Conservation (phyloP, 2,797 vertebrate genomes). For the Pseudochaenichthys georgianus region DNA sequence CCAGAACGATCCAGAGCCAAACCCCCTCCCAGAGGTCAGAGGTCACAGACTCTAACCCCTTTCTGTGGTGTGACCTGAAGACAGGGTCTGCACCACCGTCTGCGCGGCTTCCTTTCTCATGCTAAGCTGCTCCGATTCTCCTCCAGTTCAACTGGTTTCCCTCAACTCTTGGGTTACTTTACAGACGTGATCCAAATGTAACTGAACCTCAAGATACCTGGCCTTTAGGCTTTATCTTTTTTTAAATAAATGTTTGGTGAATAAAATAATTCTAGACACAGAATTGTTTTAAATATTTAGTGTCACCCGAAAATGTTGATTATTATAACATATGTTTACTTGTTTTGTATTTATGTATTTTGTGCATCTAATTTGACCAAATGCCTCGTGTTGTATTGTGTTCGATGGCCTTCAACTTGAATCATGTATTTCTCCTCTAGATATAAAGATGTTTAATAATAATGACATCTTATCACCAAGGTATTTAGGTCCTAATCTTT, state of each 20-base stretch:
- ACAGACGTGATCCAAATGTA: background rate
- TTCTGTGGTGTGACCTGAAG: constrained; percentile 43
- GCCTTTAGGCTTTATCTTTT: background rate
- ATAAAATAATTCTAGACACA: too few relatives aligned
- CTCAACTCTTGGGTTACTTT: background rate
- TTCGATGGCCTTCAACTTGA: too few relatives aligned
- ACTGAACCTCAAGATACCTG: background rate
- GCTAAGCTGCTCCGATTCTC: constrained; percentile 17
- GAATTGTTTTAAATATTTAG: too few relatives aligned
- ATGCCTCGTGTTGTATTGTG: too few relatives aligned
- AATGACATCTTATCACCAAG: too few relatives aligned
- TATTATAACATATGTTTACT: too few relatives aligned
- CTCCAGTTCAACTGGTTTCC: background rate
- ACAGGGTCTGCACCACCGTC: constrained; percentile 11
- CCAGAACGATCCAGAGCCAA: constrained; percentile 63
- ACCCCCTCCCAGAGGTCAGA: constrained; percentile 69
- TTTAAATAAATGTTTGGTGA: background rate
- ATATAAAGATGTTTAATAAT: too few relatives aligned
- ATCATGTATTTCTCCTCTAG: too few relatives aligned
- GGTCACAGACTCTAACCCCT: constrained; percentile 60
- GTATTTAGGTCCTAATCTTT: too few relatives aligned
- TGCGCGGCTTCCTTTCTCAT: constrained; percentile 24
- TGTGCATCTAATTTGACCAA: too few relatives aligned
- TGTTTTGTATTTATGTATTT: too few relatives aligned
- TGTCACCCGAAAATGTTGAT: too few relatives aligned